Evolutionary conservation across 2,113 vertebrate species (phyloP), one percentile per base, ranked within the genome.

Genomic region (Myiozetetes cayanensis): DNA sequence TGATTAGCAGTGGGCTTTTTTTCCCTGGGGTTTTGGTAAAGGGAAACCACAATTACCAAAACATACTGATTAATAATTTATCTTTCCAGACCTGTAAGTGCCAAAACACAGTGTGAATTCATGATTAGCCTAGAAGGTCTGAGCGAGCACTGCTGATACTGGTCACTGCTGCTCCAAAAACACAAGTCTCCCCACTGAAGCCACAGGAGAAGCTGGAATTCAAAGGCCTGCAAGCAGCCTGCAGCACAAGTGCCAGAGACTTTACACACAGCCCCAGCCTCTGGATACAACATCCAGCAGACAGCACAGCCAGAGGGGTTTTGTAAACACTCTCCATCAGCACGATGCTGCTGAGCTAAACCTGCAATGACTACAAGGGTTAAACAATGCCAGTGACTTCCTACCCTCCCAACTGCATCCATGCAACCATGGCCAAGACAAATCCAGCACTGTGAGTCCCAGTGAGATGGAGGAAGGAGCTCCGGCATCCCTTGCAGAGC

Each of bases 381-480:
- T 97, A 97, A 93, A 92, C 53, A 41, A 73, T 12, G 39, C 56
- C 76, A 43, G 67, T 24, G 70, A 41, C 86, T 93, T 92, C 93
- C 96, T 10, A 89, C 53, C 73, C 92, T 59, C 84, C 92, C 88
- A 72, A 35, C 49, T 76, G 87, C 74, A 2, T 47, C 85, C 92
- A 75, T 20, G 35, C 77, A 87, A 84, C 61, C 85, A 73, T 33
- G 92, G 86, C 73, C 73, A 59, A 82, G 94, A 96, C 96, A 96
- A 96, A 97, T 21, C 91, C 92, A 93, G 25, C 96, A 89, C 95
- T 96, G 95, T 96, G 95, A 90, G 74, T 31, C 75, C 75, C 92
- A 58, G 66, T 0, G 92, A 93, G 92, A 85, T 92, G 83, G 96
- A 96, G 90, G 94, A 96, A 96, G 88, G 44, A 87, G 93, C 93